Conservation (phyloP, 1,140 invertebrate genomes). For the Subanguina moxae region DNA sequence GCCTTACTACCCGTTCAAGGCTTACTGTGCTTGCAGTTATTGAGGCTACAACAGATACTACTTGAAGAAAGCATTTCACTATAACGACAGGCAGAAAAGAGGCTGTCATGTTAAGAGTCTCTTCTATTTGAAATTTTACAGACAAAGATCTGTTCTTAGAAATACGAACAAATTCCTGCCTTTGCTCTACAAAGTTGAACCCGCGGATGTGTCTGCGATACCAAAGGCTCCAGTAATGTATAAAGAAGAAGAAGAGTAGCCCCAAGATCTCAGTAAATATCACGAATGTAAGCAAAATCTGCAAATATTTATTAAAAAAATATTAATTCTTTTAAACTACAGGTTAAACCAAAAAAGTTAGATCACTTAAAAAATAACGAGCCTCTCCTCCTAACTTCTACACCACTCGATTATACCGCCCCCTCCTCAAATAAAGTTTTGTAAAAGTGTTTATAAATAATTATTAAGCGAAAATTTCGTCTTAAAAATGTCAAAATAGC, state of each 20-base stretch:
- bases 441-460: too few species aligned
- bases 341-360: too few species aligned
- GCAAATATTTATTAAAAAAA: neutral
- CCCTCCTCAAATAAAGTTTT: too few species aligned
- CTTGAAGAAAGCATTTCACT: neutral
- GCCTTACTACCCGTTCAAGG: too few species aligned
- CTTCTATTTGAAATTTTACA: slow-evolving; percentile 3
- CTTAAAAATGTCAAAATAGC: too few species aligned
- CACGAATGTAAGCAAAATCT: neutral
- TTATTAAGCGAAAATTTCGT: too few species aligned
- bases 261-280: neutral
- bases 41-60: neutral
- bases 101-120: neutral
- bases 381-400: too few species aligned
- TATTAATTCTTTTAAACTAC: too few species aligned
- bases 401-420: too few species aligned
- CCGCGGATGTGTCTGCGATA: slow-evolving; percentile 1
- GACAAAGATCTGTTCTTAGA: neutral
- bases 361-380: too few species aligned
- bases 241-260: neutral
- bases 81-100: neutral
- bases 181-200: neutral
- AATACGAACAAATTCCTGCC: neutral
- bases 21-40: neutral
- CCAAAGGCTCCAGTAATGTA: slow-evolving; percentile 2